Percentiles rank a stretch among this genome's conserved stretches.
Evolutionary conservation across 37 sponge, comb jelly and placozoan species (phyloP).

Genomic region (Aplysina aerophoba): DNA sequence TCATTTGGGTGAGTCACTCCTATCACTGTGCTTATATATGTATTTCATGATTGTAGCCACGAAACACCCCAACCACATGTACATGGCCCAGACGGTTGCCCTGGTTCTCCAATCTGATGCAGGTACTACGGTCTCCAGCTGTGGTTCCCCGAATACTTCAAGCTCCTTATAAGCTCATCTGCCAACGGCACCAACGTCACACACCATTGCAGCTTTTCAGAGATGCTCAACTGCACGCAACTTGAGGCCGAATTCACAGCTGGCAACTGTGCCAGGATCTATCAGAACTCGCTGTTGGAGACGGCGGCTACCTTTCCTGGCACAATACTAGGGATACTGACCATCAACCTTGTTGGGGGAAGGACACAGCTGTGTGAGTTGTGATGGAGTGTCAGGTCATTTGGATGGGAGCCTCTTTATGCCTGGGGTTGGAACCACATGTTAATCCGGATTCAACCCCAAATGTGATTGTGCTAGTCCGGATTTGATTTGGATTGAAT

Average conservation of each 20-base stretch:
- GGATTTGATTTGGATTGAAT: no score
- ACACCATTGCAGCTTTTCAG: neutral
- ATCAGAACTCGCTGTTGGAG: conserved; percentile 63
- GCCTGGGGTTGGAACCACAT: no score
- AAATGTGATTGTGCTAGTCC: no score
- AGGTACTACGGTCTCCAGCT: conserved; percentile 92
- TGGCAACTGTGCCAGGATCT: conserved; percentile 25
- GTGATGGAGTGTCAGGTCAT: no score
- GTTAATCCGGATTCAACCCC: no score
- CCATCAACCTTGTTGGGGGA: conserved; percentile 66
- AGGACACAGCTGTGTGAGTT: conserved; percentile 34
- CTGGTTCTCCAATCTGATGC: neutral
- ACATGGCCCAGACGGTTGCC: no score
- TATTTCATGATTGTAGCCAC: neutral
- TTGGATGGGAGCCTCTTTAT: no score
- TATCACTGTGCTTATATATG: no score
- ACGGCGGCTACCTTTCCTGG: conserved; percentile 62
- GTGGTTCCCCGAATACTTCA: conserved; percentile 96
- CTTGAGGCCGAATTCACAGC: neutral
- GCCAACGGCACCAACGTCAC: neutral
- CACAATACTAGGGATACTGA: conserved; percentile 53
- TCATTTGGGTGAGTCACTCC: conserved; percentile 85
- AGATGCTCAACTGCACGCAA: neutral
- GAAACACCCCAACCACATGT: neutral
- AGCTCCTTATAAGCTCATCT: conserved; percentile 9